phyloP scores from a whole-genome alignment of 2,113 vertebrate genomes.

The Capreolus pygargus region DNA sequence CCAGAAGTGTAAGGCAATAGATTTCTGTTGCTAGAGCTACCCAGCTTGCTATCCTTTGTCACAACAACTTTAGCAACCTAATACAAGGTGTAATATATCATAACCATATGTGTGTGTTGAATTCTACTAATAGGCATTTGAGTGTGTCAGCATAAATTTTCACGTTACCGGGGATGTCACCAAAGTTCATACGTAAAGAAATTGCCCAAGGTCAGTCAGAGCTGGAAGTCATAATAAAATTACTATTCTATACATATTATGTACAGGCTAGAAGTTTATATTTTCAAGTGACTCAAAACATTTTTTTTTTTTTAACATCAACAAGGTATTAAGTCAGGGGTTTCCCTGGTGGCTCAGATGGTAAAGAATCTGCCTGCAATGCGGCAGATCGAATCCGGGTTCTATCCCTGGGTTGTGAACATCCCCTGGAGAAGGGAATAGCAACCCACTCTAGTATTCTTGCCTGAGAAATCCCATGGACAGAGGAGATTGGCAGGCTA shows the following conservation, averaged over 20 bases:
- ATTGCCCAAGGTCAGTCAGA: neutral
- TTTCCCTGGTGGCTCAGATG: neutral
- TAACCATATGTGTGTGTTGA: neutral
- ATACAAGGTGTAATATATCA: neutral
- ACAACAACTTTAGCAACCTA: neutral
- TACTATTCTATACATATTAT: neutral
- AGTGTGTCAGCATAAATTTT: neutral
- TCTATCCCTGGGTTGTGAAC: neutral
- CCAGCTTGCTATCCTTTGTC: neutral
- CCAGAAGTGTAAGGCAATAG: neutral
- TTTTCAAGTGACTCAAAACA: neutral
- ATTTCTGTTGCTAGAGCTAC: neutral
- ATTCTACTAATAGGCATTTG: neutral
- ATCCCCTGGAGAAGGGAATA: neutral
- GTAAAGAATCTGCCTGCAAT: neutral
- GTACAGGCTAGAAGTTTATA: neutral
- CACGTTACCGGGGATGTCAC: neutral
- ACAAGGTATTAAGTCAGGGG: neutral
- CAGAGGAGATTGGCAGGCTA: neutral
- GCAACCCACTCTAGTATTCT: neutral
- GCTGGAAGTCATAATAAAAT: neutral
- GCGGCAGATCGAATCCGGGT: rapidly evolving
- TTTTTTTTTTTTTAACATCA: neutral
- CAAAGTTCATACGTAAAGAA: neutral
- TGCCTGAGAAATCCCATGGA: neutral